Evolutionary conservation across 1,140 invertebrate species (phyloP).

Genomic region (Charaxes varanes): DNA sequence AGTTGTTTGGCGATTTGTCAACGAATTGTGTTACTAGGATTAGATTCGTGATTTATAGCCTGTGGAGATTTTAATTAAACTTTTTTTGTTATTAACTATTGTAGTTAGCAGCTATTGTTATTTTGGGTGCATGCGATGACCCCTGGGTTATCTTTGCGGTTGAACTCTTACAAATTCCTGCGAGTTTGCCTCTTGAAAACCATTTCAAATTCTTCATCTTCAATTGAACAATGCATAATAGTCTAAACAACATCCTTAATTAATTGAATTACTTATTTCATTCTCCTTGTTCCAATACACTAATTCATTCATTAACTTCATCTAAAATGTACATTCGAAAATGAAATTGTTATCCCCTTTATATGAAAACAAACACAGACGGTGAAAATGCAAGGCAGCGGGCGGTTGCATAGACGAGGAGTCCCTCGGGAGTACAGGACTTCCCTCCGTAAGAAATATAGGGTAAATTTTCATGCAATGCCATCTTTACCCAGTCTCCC

Average conservation of each 20-base stretch:
- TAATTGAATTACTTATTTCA: background rate
- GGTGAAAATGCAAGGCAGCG: slow-evolving; percentile 35
- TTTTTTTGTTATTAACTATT: too few species aligned
- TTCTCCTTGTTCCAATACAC: slow-evolving; percentile 4
- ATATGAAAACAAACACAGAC: slow-evolving; percentile 43
- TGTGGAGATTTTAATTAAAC: slow-evolving; percentile 5
- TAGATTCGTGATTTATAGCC: slow-evolving; percentile 21
- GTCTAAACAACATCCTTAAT: too few species aligned
- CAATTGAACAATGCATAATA: too few species aligned
- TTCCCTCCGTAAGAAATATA: slow-evolving; percentile 41
- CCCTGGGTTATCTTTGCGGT: too few species aligned
- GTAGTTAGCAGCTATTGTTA: too few species aligned
- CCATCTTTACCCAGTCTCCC: slow-evolving; percentile 32
- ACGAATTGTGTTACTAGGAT: slow-evolving; percentile 12
- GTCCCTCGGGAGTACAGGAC: slow-evolving; percentile 38
- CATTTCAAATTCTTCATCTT: too few species aligned
- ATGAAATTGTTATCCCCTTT: slow-evolving; percentile 36
- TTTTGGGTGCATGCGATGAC: too few species aligned
- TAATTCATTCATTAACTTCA: slow-evolving; percentile 20
- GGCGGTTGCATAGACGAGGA: slow-evolving; percentile 36
- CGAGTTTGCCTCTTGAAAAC: too few species aligned
- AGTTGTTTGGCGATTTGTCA: slow-evolving; percentile 25
- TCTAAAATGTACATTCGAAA: slow-evolving; percentile 23
- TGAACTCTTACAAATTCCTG: too few species aligned
- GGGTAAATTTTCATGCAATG: slow-evolving; percentile 34